A percentile compares a stretch with the other conserved stretches of the same genome.
Evolutionary conservation across 2,888 invertebrate genomes (phyloP).

Genomic region (Nemoura dubitans): DNA sequence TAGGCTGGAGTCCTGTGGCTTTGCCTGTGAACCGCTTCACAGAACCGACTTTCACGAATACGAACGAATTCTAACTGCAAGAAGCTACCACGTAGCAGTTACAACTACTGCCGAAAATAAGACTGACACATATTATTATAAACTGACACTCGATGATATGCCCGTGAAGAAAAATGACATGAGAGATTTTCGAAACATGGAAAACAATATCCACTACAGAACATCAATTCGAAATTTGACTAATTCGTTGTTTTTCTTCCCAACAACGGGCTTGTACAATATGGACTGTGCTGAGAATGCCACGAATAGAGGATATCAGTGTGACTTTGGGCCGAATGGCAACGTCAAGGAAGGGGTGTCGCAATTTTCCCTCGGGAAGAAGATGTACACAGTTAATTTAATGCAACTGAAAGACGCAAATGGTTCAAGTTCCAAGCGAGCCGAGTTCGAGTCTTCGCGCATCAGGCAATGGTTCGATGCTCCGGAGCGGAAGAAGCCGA

Average conservation of each 20-base stretch:
- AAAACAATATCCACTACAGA: constrained; percentile 67
- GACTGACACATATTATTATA: constrained; percentile 50
- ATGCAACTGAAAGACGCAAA: background rate
- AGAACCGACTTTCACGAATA: constrained; percentile 22
- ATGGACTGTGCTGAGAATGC: constrained; percentile 49
- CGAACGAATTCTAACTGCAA: constrained; percentile 62
- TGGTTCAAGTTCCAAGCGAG: background rate
- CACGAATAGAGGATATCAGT: background rate
- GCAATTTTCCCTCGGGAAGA: constrained; percentile 40
- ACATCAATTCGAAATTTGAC: constrained; percentile 68
- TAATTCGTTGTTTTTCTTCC: constrained; percentile 68
- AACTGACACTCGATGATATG: constrained; percentile 32
- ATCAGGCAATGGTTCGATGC: background rate
- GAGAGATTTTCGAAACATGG: constrained; percentile 65
- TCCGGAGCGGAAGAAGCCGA: background rate
- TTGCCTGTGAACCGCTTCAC: constrained; percentile 48
- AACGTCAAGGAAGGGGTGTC: constrained; percentile 45
- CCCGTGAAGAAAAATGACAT: constrained; percentile 56
- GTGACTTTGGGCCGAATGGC: constrained; percentile 41
- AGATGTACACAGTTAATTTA: constrained; percentile 50
- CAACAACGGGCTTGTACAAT: constrained; percentile 65
- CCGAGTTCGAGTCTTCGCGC: background rate
- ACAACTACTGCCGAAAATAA: constrained; percentile 51
- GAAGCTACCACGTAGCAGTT: constrained; percentile 64
- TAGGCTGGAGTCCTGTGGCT: constrained; percentile 52